phyloP scores from a whole-genome alignment of 2,888 invertebrate genomes.

The Hemistola chrysoprasaria region DNA sequence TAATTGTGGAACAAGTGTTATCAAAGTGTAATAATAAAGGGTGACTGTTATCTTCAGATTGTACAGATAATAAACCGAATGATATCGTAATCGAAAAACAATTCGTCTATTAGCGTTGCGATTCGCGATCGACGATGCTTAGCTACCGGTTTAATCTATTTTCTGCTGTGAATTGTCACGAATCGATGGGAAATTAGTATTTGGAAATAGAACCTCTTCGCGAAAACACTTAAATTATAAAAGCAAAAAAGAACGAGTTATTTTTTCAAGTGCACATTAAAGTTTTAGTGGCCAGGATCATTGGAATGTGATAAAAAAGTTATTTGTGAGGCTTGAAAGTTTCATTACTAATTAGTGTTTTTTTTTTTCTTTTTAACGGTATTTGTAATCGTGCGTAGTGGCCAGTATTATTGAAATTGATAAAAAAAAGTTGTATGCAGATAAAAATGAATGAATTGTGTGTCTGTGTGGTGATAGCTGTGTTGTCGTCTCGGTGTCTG shows the following conservation, averaged over 20 bases:
- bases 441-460: slow-evolving; percentile 8
- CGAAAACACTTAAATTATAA: too few species aligned
- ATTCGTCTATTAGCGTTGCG: slow-evolving; percentile 29
- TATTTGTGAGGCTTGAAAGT: too few species aligned
- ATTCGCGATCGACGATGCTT: slow-evolving; percentile 10
- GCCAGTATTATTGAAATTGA: slow-evolving; percentile 3
- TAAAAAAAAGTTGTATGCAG: too few species aligned
- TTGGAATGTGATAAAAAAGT: too few species aligned
- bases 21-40: slow-evolving; percentile 22
- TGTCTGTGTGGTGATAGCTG: slow-evolving; percentile 3
- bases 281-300: too few species aligned
- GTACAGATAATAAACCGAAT: slow-evolving; percentile 40
- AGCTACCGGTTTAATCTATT: slow-evolving; percentile 6
- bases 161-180: slow-evolving; percentile 16
- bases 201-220: slow-evolving; percentile 3
- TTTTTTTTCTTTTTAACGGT: too few species aligned
- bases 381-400: slow-evolving; percentile 1
- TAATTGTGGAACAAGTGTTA: too few species aligned
- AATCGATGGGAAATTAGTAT: slow-evolving; percentile 9
- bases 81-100: slow-evolving; percentile 44
- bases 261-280: too few species aligned
- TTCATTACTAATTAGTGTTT: too few species aligned
- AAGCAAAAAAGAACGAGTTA: too few species aligned
- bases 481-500: slow-evolving; percentile 8
- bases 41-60: slow-evolving; percentile 45